Evolutionary conservation across 2,888 invertebrate genomes (phyloP), one percentile per base, ranked within the genome.

Genomic region (Hypercompe scribonia): DNA sequence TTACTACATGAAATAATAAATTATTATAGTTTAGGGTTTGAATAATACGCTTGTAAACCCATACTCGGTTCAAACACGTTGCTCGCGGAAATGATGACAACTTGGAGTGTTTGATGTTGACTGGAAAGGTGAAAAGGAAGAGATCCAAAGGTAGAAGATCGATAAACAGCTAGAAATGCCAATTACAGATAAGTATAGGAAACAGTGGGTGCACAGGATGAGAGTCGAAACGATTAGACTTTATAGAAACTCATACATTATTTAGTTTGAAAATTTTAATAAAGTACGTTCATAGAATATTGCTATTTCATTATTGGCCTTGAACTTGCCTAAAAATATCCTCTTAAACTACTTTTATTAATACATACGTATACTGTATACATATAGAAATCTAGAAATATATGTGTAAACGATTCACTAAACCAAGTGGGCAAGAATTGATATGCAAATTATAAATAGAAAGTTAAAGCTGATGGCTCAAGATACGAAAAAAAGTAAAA

Each of bases 391-490:
- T 61, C 39, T 61, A 68, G 5, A 58, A 39, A 28, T 68, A 39
- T 36, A 58, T 31, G 61, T 58, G 66, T 46, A 34, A 50, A n/a
- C 54, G 13, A 34, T 36, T 58, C 58, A 58, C 68, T 39, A 61
- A 68, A 61, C 39, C 28, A 70, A 33, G 46, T 65, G n/a, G 42
- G 21, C 42, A 65, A 33, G 81, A 83, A 68, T 76, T 67, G 74
- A 77, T 83, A 83, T 83, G 83, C 80, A 81, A 83, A 83, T 83
- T 68, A 73, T 75, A 81, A 80, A 78, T 75, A 84, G 84, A 83
- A 82, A 83, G 83, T 81, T 50, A 72, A 65, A 71, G 72, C 81
- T 68, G 65, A 72, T 77, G 68, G 63, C 54, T 70, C 65, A 71
- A 61, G 39, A 34, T 70, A 68, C 46, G 63, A 58, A 64, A 77